phyloP scores from a whole-genome alignment of 2,797 vertebrate genomes.

The Poeciliopsis turneri region DNA sequence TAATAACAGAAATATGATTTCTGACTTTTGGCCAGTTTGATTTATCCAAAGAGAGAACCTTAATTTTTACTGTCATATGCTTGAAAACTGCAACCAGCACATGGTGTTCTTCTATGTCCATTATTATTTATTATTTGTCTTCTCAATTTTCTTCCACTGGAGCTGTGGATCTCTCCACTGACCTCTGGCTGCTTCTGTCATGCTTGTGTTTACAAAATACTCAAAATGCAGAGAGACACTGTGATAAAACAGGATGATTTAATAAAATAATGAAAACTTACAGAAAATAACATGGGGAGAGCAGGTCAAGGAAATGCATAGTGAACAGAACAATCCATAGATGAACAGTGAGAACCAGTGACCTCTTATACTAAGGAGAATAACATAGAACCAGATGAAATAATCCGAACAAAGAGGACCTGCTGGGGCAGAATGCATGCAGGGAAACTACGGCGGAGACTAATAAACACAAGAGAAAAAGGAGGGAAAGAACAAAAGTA shows the following conservation, averaged over 20 bases:
- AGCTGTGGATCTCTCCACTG: not conserved
- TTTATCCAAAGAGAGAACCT: slow-evolving; percentile 6
- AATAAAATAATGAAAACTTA: not conserved
- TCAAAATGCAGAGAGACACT: not conserved
- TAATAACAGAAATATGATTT: slow-evolving; percentile 2
- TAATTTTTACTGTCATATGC: not conserved
- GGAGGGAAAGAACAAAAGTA: not conserved
- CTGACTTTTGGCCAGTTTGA: not conserved
- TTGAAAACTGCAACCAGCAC: not conserved
- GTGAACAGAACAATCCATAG: not conserved
- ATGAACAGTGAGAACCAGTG: not conserved
- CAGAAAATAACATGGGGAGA: not conserved
- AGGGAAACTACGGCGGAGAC: not conserved
- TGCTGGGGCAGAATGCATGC: not conserved
- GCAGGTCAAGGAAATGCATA: not conserved
- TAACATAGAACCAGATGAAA: not conserved
- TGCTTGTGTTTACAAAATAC: not conserved
- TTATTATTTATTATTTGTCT: not conserved
- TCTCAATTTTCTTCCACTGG: not conserved
- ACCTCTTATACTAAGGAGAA: not conserved
- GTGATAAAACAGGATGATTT: not conserved
- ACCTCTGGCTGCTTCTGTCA: not conserved
- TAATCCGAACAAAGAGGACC: not conserved
- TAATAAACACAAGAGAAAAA: not conserved
- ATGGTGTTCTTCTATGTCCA: not conserved